Conservation (phyloP, 2,797 vertebrate genomes). For the Telmatherina bonti region DNA sequence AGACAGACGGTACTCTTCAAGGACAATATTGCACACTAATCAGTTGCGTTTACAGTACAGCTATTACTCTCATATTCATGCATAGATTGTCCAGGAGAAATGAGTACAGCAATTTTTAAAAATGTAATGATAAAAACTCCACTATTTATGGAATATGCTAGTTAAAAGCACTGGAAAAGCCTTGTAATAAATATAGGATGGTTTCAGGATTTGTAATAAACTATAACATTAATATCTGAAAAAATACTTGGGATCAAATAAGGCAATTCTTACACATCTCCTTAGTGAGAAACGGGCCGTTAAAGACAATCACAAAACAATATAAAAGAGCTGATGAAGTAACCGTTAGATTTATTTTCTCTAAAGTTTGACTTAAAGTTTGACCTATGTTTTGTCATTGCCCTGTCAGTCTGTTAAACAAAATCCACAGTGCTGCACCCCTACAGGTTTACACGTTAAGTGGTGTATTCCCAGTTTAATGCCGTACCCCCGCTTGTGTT, state of each 20-base stretch:
- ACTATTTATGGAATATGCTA: slow-evolving; percentile 34
- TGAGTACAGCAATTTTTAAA: slow-evolving; percentile 54
- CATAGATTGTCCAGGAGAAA: slow-evolving; percentile 72
- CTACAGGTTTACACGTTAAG: slow-evolving; percentile 29
- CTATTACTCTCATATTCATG: slow-evolving; percentile 67
- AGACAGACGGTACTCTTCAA: slow-evolving; percentile 45
- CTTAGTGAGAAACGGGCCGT: slow-evolving; percentile 39
- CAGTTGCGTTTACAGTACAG: slow-evolving; percentile 63
- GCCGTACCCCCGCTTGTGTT: background rate
- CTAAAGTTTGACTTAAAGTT: slow-evolving; percentile 31
- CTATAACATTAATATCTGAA: slow-evolving; percentile 58
- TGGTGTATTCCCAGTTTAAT: slow-evolving; percentile 22
- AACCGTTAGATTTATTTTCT: slow-evolving; percentile 40
- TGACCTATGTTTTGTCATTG: slow-evolving; percentile 42
- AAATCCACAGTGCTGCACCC: slow-evolving; percentile 70
- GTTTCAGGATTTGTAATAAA: slow-evolving; percentile 46
- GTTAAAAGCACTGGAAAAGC: slow-evolving; percentile 59
- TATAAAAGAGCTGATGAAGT: slow-evolving; percentile 48
- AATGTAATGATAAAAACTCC: slow-evolving; percentile 49
- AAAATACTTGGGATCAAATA: slow-evolving; percentile 73
- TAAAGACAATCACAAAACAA: slow-evolving; percentile 55
- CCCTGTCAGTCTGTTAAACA: slow-evolving; percentile 43
- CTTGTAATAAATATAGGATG: slow-evolving; percentile 70
- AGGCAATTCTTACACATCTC: slow-evolving; percentile 64
- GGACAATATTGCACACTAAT: slow-evolving; percentile 73